Percentiles rank a stretch among this genome's conserved stretches.
Conservation (phyloP, 2,113 vertebrate genomes). For the Oryzias javanicus region DNA sequence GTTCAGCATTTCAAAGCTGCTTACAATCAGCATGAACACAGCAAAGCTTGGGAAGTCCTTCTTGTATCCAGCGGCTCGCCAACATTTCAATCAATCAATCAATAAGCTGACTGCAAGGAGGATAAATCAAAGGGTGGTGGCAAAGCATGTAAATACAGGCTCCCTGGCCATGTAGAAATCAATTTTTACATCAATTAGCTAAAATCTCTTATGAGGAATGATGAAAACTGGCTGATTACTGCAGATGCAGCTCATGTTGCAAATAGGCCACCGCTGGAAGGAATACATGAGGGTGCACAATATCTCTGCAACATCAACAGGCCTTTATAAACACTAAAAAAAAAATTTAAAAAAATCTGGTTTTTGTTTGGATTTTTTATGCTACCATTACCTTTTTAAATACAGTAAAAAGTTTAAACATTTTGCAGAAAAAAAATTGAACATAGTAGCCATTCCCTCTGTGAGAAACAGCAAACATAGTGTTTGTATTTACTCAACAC, state of each 20-base stretch:
- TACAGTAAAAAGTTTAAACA: no score
- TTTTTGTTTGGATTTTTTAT: background rate
- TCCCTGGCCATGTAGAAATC: slow-evolving; percentile 5
- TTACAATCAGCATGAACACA: slow-evolving; percentile 12
- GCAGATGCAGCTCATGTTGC: slow-evolving; percentile 2
- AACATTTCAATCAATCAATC: slow-evolving; percentile 19
- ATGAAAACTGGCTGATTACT: background rate
- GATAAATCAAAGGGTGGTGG: slow-evolving; percentile 16
- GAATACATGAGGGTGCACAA: background rate
- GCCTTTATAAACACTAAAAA: background rate
- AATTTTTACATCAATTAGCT: slow-evolving; percentile 11
- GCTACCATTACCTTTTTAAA: no score
- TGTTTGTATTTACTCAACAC: no score
- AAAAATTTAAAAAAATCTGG: background rate
- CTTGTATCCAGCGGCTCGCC: slow-evolving; percentile 27
- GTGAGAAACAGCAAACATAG: no score
- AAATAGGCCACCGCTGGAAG: background rate
- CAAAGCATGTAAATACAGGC: background rate
- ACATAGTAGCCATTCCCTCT: no score
- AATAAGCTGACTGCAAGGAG: slow-evolving; percentile 18
- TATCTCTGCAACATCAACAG: background rate
- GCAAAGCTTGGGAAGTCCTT: slow-evolving; percentile 1
- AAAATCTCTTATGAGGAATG: background rate
- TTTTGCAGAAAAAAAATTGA: no score
- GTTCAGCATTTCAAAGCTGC: slow-evolving; percentile 24